These are phyloP conservation scores for Dasypolia templi DNA, from an alignment of 2,888 invertebrate species.

Conservation along the genomic window DNA sequence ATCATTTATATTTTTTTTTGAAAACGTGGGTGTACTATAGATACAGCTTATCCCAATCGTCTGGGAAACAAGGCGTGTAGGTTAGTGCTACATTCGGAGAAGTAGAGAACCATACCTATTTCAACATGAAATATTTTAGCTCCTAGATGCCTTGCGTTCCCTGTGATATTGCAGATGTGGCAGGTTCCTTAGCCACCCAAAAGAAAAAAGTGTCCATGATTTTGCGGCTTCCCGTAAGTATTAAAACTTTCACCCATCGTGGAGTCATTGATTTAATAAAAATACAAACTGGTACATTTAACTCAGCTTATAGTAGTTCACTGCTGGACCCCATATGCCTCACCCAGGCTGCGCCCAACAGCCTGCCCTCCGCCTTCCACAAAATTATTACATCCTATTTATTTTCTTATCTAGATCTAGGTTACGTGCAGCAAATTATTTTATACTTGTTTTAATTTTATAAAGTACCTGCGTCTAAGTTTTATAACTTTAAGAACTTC, in stretches of 20 bases:
- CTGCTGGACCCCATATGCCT: too few relatives aligned
- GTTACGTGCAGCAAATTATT: not conserved
- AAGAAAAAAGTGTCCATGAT: not conserved
- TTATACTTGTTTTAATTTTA: conserved; percentile 16
- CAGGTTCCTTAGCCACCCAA: too few relatives aligned
- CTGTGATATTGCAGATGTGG: not conserved
- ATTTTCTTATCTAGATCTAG: not conserved
- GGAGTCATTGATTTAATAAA: not conserved
- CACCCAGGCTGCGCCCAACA: too few relatives aligned
- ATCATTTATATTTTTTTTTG: too few relatives aligned
- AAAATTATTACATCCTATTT: not conserved
- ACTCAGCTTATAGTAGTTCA: too few relatives aligned
- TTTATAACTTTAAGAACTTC: conserved; percentile 37
- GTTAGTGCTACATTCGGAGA: not conserved
- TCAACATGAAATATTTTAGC: not conserved
- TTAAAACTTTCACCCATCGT: not conserved
- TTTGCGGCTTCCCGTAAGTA: not conserved
- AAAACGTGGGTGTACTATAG: too few relatives aligned
- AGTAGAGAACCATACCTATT: not conserved
- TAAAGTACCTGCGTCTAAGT: conserved; percentile 22
- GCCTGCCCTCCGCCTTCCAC: not conserved
- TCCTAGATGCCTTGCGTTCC: not conserved
- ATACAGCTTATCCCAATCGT: too few relatives aligned
- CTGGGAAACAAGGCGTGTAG: too few relatives aligned
- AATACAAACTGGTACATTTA: too few relatives aligned